These are phyloP conservation scores for Calephelis virginiensis DNA, from an alignment of 1,140 invertebrate species.

Conservation along the genomic window DNA sequence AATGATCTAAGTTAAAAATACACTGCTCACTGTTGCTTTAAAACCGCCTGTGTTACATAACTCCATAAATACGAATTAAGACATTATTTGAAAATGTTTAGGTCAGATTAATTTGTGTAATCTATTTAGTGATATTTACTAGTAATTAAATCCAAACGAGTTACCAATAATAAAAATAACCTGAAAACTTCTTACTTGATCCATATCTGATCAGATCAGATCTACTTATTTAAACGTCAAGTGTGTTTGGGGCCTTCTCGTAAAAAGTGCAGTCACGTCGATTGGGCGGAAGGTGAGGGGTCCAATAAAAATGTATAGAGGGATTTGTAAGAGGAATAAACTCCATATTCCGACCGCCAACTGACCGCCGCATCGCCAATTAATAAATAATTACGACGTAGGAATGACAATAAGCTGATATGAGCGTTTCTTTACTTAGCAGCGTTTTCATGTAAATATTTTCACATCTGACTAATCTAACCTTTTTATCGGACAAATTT, in stretches of 20 bases:
- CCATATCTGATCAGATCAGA: no score
- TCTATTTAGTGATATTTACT: no score
- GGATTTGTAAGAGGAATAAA: constrained; percentile 63
- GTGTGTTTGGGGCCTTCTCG: constrained; percentile 27
- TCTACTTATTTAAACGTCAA: constrained; percentile 9
- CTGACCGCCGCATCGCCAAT: constrained; percentile 44
- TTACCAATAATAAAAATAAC: not conserved
- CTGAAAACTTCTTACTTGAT: no score
- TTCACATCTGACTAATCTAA: no score
- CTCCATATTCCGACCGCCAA: constrained; percentile 41
- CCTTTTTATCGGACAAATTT: no score
- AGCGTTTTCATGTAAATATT: not conserved
- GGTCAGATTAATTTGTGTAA: no score
- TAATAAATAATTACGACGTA: constrained; percentile 53
- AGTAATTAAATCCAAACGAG: no score
- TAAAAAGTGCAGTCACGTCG: constrained; percentile 56
- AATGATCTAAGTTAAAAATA: no score
- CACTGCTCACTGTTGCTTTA: no score
- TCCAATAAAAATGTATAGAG: constrained; percentile 74
- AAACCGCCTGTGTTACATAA: no score
- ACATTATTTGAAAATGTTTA: no score
- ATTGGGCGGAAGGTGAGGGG: constrained; percentile 54
- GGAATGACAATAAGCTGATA: constrained; percentile 30
- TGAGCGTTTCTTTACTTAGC: constrained; percentile 4
- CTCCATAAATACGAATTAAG: no score